Evolutionary conservation across 2,113 vertebrate genomes (phyloP), one percentile per base, ranked within the genome.

Genomic region (Epinephelus lanceolatus): DNA sequence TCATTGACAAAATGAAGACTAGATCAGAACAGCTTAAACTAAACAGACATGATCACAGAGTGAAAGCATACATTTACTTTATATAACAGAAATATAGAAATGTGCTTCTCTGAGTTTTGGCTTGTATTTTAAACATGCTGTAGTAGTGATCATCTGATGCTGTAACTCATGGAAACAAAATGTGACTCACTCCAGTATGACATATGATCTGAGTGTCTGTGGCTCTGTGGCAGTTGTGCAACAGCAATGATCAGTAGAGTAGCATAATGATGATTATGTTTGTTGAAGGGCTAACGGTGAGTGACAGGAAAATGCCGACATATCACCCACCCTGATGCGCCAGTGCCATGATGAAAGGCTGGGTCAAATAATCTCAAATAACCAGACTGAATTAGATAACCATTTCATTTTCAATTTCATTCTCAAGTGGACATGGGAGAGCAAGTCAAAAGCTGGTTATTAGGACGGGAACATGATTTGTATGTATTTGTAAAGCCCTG

Each of bases 121-220:
- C 51, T 11, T 45, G 51, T 49, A 14, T 37, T 52, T 19, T 30
- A 19, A 27, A 21, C 1, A 2, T 30, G 18, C 25, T 19, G 25
- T 5, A 13, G 25, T 49, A 19, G 19, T 49, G 21, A 37, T 37
- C 7, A 10, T 57, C 33, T 78, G 23, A 56, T 63, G 65, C 21
- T 40, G n/a, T 15, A 15, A 18, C 56, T 49, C 53, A 23, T 53
- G 30, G 56, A 82, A 83, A 75, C 45, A 71, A 53, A 73, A 55
- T 66, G 33, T 83, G 71, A 60, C 21, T 75, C 53, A 79, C 25
- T 17, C 5, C 63, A 66, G 21, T 47, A 11, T 76, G 80, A 47
- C 37, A 69, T 51, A 82, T 42, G 15, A 23, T 69, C 37, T 40
- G 33, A 13, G n/a, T 21, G 49, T 53, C 21, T 45, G 17, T 45